Evolutionary conservation across 2,797 vertebrate species (phyloP).

Genomic region (Falco cherrug): DNA sequence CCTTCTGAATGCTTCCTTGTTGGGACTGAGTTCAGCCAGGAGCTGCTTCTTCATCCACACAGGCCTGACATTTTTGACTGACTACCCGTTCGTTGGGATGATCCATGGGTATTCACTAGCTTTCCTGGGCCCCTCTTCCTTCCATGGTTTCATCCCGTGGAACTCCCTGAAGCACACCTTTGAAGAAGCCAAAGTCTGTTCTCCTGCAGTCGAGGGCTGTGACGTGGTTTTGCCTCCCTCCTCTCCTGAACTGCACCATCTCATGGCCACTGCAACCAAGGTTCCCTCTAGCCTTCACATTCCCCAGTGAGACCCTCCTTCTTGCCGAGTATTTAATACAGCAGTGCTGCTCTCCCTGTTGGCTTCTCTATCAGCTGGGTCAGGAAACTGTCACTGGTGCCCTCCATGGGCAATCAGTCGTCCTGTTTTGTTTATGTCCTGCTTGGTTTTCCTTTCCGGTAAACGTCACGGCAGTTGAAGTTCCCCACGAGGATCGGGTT

Average conservation of each 20-base stretch:
- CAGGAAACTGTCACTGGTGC: not conserved
- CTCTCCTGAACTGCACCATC: not conserved
- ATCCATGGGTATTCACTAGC: not conserved
- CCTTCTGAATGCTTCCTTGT: not conserved
- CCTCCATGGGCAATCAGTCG: not conserved
- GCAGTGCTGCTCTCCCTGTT: rapidly evolving
- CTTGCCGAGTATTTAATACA: not conserved
- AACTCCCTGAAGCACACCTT: not conserved
- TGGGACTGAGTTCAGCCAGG: not conserved
- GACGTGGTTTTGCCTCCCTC: not conserved
- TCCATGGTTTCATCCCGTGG: not conserved
- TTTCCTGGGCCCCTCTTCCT: not conserved
- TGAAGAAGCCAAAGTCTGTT: not conserved
- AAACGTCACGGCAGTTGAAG: not conserved
- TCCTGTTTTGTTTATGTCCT: not conserved
- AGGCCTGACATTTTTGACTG: not conserved
- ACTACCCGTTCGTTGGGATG: not conserved
- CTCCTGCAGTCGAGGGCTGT: not conserved
- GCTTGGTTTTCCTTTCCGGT: not conserved
- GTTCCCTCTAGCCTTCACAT: not conserved
- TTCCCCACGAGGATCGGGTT: not conserved
- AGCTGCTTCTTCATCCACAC: not conserved
- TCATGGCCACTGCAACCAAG: not conserved
- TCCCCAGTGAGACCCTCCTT: rapidly evolving
- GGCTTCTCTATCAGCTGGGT: not conserved